Conservation (phyloP, 2,888 invertebrate species). For the Drosophila nr. perissopoda region DNA sequence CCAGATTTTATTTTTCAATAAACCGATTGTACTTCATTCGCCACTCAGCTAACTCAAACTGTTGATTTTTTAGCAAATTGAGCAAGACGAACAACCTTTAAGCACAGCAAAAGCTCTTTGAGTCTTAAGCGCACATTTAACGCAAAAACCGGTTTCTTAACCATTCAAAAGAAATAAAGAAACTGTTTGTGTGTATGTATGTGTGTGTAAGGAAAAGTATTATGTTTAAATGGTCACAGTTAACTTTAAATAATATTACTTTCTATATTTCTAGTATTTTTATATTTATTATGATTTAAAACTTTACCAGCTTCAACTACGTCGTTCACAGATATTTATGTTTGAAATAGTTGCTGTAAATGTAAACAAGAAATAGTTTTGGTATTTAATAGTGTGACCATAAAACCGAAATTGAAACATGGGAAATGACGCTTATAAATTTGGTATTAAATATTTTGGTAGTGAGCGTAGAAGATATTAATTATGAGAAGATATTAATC, state of each 20-base stretch:
- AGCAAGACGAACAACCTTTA: slow-evolving; percentile 32
- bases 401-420: not conserved
- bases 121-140: slow-evolving; percentile 32
- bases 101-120: slow-evolving; percentile 47
- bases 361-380: slow-evolving; percentile 4
- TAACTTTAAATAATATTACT: not conserved
- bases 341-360: not conserved
- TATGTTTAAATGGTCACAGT: slow-evolving; percentile 4
- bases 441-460: not conserved
- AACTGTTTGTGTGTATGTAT: not conserved
- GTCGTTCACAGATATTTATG: not conserved
- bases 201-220: not conserved
- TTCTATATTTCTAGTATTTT: not conserved
- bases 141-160: slow-evolving; percentile 53
- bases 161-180: slow-evolving; percentile 37
- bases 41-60: slow-evolving; percentile 43
- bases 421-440: not conserved
- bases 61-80: slow-evolving; percentile 28
- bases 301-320: not conserved
- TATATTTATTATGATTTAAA: too few species aligned
- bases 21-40: slow-evolving; percentile 36
- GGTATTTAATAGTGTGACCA: slow-evolving; percentile 13
- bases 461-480: not conserved
- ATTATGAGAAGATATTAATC: not conserved
- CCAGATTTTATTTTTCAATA: not conserved